phyloP scores from a whole-genome alignment of 2,113 vertebrate species.

The Chelonoidis abingdonii region DNA sequence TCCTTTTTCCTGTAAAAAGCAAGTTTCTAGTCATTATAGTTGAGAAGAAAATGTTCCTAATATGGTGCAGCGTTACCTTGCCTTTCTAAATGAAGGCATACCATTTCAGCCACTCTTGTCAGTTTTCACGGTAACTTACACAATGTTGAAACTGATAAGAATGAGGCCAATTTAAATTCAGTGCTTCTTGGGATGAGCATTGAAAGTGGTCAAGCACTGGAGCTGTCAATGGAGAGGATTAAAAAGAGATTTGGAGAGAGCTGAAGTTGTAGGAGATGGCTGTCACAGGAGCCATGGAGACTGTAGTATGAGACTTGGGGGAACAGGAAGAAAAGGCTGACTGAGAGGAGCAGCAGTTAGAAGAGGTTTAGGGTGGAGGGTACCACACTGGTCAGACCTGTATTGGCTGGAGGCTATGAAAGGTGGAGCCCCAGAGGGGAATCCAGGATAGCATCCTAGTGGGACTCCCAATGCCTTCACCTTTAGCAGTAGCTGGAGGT shows the following conservation, averaged over 20 bases:
- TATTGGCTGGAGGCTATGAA: not conserved
- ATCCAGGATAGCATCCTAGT: not conserved
- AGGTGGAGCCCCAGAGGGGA: not conserved
- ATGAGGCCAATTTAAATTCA: not conserved
- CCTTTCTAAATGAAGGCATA: not conserved
- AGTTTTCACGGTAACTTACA: not conserved
- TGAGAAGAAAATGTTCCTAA: not conserved
- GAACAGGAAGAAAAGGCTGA: accelerated
- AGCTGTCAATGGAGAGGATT: accelerated
- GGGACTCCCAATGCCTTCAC: not conserved
- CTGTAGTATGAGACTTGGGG: accelerated
- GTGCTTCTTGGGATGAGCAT: accelerated
- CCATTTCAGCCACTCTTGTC: not conserved
- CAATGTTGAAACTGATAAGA: accelerated
- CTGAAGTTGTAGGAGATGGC: not conserved
- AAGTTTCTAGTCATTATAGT: not conserved
- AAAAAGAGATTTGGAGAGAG: not conserved
- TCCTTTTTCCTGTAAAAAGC: not conserved
- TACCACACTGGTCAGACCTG: not conserved
- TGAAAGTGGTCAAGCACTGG: accelerated
- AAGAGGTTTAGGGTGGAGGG: accelerated
- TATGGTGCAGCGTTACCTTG: not conserved
- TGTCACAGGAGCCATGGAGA: accelerated
- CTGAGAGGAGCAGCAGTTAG: not conserved
- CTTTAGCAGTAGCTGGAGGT: not conserved